phyloP scores from a whole-genome alignment of 2,113 vertebrate species.

The Callipepla californica region DNA sequence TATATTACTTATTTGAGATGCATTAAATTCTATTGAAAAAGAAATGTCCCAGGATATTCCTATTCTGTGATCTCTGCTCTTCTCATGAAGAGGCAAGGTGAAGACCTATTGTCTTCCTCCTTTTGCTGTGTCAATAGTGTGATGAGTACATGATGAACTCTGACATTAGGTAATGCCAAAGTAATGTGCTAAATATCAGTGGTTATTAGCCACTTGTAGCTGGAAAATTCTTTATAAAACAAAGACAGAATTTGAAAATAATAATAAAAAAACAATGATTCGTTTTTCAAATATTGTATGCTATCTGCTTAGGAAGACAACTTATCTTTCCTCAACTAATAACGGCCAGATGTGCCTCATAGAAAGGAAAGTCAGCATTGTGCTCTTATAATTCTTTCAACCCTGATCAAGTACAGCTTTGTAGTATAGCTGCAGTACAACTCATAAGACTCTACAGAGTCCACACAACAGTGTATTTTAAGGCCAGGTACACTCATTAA shows the following conservation, averaged over 20 bases:
- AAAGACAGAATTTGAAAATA: not conserved
- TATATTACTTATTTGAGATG: not conserved
- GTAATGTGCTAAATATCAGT: not conserved
- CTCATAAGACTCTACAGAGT: not conserved
- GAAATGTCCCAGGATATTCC: not conserved
- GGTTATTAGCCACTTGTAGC: not conserved
- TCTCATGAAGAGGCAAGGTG: not conserved
- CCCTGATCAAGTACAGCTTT: not conserved
- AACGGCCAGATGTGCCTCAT: not conserved
- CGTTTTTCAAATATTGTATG: not conserved
- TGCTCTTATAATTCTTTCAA: not conserved
- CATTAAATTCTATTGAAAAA: not conserved
- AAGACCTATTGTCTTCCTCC: not conserved
- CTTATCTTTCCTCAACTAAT: not conserved
- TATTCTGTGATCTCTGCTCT: not conserved
- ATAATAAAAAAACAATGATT: not conserved
- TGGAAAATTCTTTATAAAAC: not conserved
- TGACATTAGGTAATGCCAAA: not conserved
- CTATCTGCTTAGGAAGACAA: not conserved
- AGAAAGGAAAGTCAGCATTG: not conserved
- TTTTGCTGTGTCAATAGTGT: not conserved
- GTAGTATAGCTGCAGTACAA: not conserved
- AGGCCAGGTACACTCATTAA: not conserved
- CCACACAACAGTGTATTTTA: not conserved
- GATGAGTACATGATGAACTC: fast-evolving